phyloP scores from a whole-genome alignment of 2,113 vertebrate species.

The Turdus rufiventris region DNA sequence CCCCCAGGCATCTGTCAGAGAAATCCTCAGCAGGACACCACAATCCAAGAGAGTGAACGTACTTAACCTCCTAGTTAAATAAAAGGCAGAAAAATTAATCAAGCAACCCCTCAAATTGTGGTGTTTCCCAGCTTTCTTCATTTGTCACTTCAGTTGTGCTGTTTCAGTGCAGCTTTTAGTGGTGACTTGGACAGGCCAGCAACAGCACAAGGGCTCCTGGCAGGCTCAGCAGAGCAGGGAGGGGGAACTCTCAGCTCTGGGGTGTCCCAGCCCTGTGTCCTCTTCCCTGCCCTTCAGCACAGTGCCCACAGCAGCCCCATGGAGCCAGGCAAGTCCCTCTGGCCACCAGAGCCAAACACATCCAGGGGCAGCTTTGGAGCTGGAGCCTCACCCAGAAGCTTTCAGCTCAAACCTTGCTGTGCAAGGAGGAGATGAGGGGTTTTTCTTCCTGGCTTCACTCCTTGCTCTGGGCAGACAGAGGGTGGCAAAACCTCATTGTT shows the following conservation, averaged over 20 bases:
- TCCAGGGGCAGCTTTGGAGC: neutral
- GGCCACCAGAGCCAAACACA: neutral
- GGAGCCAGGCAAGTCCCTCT: neutral
- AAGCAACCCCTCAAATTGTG: neutral
- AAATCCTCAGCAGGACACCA: neutral
- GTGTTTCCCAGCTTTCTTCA: neutral
- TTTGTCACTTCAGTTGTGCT: neutral
- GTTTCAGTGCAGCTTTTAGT: neutral
- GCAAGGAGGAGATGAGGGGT: rapidly evolving
- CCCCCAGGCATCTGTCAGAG: neutral
- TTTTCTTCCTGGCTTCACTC: neutral
- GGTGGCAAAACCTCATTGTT: neutral
- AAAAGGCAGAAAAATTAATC: neutral
- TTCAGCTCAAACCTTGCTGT: neutral
- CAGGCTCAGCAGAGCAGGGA: neutral
- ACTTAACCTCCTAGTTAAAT: neutral
- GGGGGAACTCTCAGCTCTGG: rapidly evolving
- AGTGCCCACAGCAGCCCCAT: neutral
- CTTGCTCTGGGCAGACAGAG: neutral
- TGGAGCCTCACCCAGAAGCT: neutral
- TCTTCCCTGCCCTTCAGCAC: neutral
- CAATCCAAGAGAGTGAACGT: rapidly evolving
- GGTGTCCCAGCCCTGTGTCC: neutral
- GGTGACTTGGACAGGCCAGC: neutral
- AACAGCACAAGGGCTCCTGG: neutral